These are phyloP conservation scores for Drosophila kohkoa DNA, from an alignment of 1,140 invertebrate genomes.

Conservation along the genomic window DNA sequence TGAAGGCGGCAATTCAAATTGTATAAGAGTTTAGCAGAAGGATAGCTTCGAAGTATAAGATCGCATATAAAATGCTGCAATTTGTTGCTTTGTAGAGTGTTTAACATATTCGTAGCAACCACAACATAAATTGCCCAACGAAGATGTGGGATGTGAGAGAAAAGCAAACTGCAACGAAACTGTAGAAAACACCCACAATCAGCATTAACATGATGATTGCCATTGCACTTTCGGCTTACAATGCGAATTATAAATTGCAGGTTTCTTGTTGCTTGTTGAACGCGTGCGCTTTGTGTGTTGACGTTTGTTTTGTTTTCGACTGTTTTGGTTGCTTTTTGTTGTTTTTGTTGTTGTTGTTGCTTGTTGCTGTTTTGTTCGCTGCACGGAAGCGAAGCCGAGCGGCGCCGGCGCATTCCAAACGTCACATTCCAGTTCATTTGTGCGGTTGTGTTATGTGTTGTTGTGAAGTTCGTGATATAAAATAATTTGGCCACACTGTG, in stretches of 20 bases:
- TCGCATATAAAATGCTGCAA: background rate
- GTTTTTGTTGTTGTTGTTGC: slow-evolving; percentile 1
- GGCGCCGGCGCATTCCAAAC: slow-evolving; percentile 54
- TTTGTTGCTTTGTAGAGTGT: slow-evolving; percentile 13
- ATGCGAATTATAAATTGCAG: slow-evolving; percentile 57
- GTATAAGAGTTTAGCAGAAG: too few relatives aligned
- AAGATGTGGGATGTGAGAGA: slow-evolving; percentile 33
- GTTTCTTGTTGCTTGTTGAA: slow-evolving; percentile 40
- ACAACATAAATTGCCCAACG: background rate
- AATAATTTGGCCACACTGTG: slow-evolving; percentile 69
- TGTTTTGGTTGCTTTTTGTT: too few relatives aligned
- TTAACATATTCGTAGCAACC: background rate
- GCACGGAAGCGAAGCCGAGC: slow-evolving; percentile 66
- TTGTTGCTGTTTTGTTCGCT: slow-evolving; percentile 3
- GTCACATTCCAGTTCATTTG: slow-evolving; percentile 20
- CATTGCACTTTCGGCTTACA: slow-evolving; percentile 2
- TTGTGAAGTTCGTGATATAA: slow-evolving; percentile 56
- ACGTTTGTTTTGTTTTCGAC: slow-evolving; percentile 17
- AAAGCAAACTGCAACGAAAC: slow-evolving; percentile 22
- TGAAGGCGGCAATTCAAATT: too few relatives aligned
- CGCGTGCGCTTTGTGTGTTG: slow-evolving; percentile 9
- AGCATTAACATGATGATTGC: background rate
- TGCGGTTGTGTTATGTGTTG: background rate
- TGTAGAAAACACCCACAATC: slow-evolving; percentile 44
- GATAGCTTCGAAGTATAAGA: too few relatives aligned